phyloP scores from a whole-genome alignment of 1,140 invertebrate genomes.

The Diachasmimorpha longicaudata region DNA sequence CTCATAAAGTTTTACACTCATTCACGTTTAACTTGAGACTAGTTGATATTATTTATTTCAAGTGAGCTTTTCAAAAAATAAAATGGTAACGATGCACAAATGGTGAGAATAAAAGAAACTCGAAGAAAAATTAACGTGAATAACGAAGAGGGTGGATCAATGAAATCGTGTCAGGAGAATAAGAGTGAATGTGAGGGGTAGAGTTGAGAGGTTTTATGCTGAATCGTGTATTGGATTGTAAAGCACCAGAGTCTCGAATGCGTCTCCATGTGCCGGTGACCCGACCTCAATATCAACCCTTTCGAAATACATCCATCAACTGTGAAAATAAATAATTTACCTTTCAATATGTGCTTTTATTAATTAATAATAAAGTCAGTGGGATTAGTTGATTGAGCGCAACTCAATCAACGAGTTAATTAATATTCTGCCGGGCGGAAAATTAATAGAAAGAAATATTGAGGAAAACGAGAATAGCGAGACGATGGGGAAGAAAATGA shows the following conservation, averaged over 20 bases:
- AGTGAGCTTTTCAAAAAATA: too few species aligned
- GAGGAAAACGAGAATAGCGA: neutral
- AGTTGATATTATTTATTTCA: too few species aligned
- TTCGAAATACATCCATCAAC: too few species aligned
- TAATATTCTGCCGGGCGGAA: neutral
- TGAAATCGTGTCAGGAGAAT: slow-evolving; percentile 3
- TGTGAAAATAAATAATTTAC: neutral
- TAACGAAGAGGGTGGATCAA: slow-evolving; percentile 1
- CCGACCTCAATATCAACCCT: neutral
- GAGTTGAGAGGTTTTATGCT: slow-evolving; percentile 4
- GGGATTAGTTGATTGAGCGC: neutral
- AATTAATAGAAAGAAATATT: neutral
- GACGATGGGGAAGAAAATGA: neutral
- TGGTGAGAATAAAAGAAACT: neutral
- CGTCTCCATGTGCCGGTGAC: slow-evolving; percentile 3
- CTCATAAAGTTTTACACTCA: neutral
- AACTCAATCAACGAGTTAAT: slow-evolving; percentile 4
- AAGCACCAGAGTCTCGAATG: slow-evolving; percentile 6
- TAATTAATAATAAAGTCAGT: slow-evolving; percentile 1
- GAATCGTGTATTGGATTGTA: slow-evolving; percentile 9
- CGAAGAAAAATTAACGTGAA: neutral
- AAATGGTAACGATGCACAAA: neutral
- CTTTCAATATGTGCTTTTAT: neutral
- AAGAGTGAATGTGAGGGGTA: neutral
- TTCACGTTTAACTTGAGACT: too few species aligned